A percentile compares a stretch with the other conserved stretches of the same genome.
phyloP scores from a whole-genome alignment of 2,888 invertebrate genomes.

The Helobdella robusta region DNA sequence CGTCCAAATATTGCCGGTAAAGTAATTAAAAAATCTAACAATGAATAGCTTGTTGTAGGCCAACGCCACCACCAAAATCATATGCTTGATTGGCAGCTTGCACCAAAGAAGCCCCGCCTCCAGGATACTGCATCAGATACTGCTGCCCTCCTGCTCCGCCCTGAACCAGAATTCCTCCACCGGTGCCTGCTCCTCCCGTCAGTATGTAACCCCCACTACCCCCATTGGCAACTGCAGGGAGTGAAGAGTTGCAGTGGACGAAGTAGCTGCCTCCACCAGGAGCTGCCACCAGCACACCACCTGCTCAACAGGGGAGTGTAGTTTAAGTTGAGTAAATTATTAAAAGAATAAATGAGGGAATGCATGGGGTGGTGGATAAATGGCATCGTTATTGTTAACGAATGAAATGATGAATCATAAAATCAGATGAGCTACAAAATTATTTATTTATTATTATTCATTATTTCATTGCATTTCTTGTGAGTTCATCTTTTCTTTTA shows the following conservation, averaged over 20 bases:
- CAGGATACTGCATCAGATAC: slow-evolving; percentile 12
- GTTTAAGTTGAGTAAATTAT: not conserved
- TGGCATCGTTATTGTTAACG: too few species aligned
- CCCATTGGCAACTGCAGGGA: not conserved
- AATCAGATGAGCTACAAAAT: too few species aligned
- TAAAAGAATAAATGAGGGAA: too few species aligned
- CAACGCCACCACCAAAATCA: slow-evolving; percentile 18
- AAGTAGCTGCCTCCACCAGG: slow-evolving; percentile 18
- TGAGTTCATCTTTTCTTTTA: too few species aligned
- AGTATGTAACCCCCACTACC: slow-evolving; percentile 11
- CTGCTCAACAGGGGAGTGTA: not conserved
- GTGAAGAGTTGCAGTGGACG: too few species aligned
- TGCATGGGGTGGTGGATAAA: too few species aligned
- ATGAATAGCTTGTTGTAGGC: slow-evolving; percentile 17
- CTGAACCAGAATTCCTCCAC: slow-evolving; percentile 8
- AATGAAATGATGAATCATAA: too few species aligned
- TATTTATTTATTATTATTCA: too few species aligned
- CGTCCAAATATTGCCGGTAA: not conserved
- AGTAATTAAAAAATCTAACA: slow-evolving; percentile 8
- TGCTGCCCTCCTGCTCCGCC: slow-evolving; percentile 4
- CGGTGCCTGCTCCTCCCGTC: slow-evolving; percentile 13
- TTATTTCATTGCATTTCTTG: too few species aligned
- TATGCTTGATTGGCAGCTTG: slow-evolving; percentile 14
- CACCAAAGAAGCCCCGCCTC: not conserved
- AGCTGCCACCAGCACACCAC: slow-evolving; percentile 8